These are phyloP conservation scores for Narcine bancroftii DNA, from an alignment of 2,113 vertebrate species.

Conservation along the genomic window DNA sequence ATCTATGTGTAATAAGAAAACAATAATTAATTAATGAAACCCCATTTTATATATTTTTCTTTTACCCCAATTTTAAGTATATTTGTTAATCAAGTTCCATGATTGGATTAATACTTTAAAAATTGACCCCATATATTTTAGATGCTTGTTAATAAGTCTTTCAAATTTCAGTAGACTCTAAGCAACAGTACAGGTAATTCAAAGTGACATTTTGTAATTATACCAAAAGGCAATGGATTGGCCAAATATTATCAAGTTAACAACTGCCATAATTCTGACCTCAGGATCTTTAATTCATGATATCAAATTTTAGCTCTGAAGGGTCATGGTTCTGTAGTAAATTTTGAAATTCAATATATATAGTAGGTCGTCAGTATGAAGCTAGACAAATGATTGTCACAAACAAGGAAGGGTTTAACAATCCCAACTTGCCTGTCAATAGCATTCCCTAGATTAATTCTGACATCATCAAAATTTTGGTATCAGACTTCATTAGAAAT, in stretches of 20 bases:
- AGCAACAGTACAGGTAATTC: background rate
- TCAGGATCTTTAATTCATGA: background rate
- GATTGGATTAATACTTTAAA: background rate
- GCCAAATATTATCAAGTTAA: background rate
- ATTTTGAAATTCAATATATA: conserved; percentile 1
- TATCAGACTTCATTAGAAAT: too few species aligned
- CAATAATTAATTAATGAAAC: background rate
- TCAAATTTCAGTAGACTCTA: background rate
- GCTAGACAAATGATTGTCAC: too few species aligned
- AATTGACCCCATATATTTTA: background rate
- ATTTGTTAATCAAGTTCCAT: background rate
- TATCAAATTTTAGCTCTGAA: background rate
- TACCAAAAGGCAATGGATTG: background rate
- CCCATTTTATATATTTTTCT: background rate
- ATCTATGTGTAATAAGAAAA: background rate
- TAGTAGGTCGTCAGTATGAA: background rate
- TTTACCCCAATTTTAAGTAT: background rate
- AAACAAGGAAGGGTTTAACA: too few species aligned
- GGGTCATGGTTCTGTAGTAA: background rate
- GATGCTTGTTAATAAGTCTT: background rate
- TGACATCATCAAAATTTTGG: too few species aligned
- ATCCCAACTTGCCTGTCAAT: too few species aligned
- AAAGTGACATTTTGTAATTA: background rate
- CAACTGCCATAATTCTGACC: background rate
- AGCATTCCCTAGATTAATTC: too few species aligned